Conservation (phyloP, 2,888 invertebrate genomes). For the Gandaritis pyraliata region DNA sequence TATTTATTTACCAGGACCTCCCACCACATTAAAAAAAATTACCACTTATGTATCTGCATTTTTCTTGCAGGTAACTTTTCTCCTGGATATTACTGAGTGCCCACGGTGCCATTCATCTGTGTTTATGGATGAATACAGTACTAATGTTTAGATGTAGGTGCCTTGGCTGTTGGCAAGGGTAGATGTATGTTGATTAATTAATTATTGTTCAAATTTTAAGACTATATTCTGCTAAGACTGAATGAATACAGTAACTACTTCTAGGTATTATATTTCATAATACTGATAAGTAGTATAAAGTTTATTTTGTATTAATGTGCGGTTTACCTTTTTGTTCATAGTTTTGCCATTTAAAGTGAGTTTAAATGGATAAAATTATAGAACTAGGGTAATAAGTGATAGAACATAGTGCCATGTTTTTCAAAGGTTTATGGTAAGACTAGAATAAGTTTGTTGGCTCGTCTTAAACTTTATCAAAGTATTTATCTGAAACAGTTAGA, state of each 20-base stretch:
- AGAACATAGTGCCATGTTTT: slow-evolving; percentile 22
- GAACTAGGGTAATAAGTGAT: background rate
- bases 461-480: background rate
- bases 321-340: background rate
- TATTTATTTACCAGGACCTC: no score
- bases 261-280: slow-evolving; percentile 35
- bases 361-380: slow-evolving; percentile 21
- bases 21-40: no score
- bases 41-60: no score
- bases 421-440: slow-evolving; percentile 15
- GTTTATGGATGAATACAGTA: slow-evolving; percentile 70
- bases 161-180: no score
- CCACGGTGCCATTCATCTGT: slow-evolving; percentile 74
- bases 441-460: background rate
- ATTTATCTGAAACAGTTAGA: slow-evolving; percentile 17
- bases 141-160: slow-evolving; percentile 35
- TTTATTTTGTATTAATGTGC: background rate
- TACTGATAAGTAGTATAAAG: slow-evolving; percentile 20
- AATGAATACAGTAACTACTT: slow-evolving; percentile 15
- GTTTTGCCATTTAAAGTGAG: slow-evolving; percentile 25
- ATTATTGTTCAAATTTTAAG: no score
- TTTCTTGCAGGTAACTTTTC: slow-evolving; percentile 71
- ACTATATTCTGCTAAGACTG: slow-evolving; percentile 4
- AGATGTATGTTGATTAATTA: no score
- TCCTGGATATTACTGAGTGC: slow-evolving; percentile 78